These are phyloP conservation scores for Nothobranchius kuhntae DNA, from an alignment of 2,113 vertebrate species.

Conservation along the genomic window DNA sequence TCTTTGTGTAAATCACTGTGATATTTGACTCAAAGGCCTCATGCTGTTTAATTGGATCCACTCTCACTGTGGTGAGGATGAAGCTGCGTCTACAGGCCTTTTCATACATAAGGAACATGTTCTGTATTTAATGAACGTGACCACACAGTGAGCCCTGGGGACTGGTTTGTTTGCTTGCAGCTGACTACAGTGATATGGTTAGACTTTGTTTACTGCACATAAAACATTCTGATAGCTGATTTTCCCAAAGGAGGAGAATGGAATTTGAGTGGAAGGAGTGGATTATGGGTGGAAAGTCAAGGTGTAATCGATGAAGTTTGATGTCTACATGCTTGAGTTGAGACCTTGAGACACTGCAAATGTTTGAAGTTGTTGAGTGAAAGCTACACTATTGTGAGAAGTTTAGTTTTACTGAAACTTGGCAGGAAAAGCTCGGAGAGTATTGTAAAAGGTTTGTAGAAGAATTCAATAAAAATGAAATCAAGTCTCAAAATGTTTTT, in stretches of 20 bases:
- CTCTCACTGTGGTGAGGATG: conserved; percentile 16
- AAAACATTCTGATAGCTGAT: conserved; percentile 4
- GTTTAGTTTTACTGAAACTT: not conserved
- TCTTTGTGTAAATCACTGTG: conserved; percentile 23
- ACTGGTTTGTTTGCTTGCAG: conserved; percentile 17
- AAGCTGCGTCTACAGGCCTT: conserved; percentile 2
- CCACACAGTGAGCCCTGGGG: conserved; percentile 4
- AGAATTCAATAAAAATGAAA: not conserved
- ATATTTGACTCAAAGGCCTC: conserved; percentile 10
- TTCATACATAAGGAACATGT: conserved; percentile 25
- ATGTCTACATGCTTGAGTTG: not conserved
- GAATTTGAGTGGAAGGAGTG: too few species aligned
- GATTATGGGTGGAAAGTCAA: conserved; percentile 7
- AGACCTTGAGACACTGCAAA: conserved; percentile 7
- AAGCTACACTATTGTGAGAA: conserved; percentile 4
- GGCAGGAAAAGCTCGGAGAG: not conserved
- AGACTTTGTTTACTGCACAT: conserved; percentile 19
- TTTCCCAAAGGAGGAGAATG: too few species aligned
- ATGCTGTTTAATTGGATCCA: conserved; percentile 16
- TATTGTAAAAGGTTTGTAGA: conserved; percentile 7
- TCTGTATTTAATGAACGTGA: conserved; percentile 36
- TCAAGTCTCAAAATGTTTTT: not conserved
- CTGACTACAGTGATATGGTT: conserved; percentile 7
- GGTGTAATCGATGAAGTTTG: conserved; percentile 10
- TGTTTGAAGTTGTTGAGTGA: conserved; percentile 31